Percentiles rank a stretch among this genome's conserved stretches.
These are phyloP conservation scores for Phaethornis superciliosus DNA, from an alignment of 2,113 vertebrate species.

Conservation along the genomic window DNA sequence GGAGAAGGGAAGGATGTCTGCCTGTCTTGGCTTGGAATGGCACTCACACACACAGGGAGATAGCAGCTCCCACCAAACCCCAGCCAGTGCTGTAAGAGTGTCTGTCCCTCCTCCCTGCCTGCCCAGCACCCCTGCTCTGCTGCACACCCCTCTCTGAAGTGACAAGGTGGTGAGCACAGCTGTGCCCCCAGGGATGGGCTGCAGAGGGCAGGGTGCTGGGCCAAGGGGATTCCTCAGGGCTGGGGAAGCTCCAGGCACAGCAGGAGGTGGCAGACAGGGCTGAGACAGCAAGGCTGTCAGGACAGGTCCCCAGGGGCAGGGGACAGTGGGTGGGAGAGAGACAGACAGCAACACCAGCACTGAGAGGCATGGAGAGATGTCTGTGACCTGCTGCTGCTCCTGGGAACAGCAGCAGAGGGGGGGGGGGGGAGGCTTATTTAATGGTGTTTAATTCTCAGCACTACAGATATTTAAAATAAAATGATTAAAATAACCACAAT, in stretches of 20 bases:
- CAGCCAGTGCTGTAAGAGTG: rapidly evolving
- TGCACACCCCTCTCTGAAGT: rapidly evolving
- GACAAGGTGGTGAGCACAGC: not conserved
- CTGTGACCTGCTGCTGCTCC: not conserved
- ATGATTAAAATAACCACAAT: not conserved
- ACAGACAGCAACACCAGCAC: rapidly evolving
- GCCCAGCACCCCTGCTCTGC: not conserved
- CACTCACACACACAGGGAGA: rapidly evolving
- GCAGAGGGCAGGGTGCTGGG: not conserved
- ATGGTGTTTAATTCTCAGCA: not conserved
- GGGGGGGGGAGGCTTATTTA: not conserved
- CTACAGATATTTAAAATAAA: not conserved
- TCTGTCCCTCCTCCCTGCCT: not conserved
- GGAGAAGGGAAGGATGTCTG: not conserved
- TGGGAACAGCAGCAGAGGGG: not conserved
- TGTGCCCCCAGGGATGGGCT: not conserved
- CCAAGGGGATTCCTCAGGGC: not conserved
- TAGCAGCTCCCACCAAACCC: not conserved
- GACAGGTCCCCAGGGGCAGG: not conserved
- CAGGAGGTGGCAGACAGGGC: rapidly evolving
- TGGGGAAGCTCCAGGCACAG: not conserved
- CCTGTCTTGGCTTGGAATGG: not conserved
- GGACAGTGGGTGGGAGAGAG: not conserved
- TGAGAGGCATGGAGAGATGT: not conserved
- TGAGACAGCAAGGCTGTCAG: not conserved